A percentile compares a stretch with the other conserved stretches of the same genome.
Evolutionary conservation across 2,888 invertebrate genomes (phyloP).

Genomic region (Hylaea fasciaria): DNA sequence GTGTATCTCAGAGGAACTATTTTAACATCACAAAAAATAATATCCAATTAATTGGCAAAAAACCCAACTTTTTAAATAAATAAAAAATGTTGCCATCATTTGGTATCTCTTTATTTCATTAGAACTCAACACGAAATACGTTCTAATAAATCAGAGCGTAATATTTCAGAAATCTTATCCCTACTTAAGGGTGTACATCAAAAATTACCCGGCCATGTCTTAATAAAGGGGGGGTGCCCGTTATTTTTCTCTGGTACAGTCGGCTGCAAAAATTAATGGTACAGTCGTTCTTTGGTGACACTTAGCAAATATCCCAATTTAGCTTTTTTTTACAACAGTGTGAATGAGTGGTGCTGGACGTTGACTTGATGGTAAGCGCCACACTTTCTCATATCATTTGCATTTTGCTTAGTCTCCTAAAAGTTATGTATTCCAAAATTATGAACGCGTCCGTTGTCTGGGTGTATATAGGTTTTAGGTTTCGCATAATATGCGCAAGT

Average conservation of each 20-base stretch:
- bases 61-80: background rate
- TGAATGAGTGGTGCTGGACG: no score
- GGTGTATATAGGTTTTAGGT: no score
- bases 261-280: constrained; percentile 16
- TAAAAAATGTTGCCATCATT: background rate
- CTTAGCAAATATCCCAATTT: background rate
- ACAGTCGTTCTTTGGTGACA: background rate
- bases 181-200: constrained; percentile 38
- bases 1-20: no score
- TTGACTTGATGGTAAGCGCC: background rate
- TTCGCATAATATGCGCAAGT: no score
- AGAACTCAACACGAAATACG: constrained; percentile 16
- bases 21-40: no score
- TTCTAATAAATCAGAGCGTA: constrained; percentile 26
- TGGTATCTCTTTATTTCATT: constrained; percentile 16
- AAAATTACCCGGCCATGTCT: constrained; percentile 55
- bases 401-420: no score
- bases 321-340: no score
- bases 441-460: no score
- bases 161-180: constrained; percentile 35
- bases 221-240: constrained; percentile 53
- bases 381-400: no score
- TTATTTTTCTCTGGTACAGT: constrained; percentile 53
- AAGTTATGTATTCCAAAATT: no score
- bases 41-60: no score